Evolutionary conservation across 2,888 invertebrate species (phyloP).

Genomic region (Endomychus coccineus): DNA sequence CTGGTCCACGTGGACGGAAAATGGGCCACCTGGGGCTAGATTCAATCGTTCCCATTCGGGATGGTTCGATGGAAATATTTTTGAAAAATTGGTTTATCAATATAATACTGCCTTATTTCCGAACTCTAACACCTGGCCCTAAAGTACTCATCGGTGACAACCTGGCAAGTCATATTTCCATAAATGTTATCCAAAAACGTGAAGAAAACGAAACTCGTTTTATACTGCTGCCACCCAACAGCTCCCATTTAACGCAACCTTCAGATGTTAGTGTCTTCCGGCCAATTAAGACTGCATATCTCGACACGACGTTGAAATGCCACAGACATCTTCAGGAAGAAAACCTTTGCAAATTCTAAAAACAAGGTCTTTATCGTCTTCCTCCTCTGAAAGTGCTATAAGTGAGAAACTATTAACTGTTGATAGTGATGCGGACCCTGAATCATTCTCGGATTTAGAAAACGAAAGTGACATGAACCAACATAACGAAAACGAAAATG

Average conservation of each 20-base stretch:
- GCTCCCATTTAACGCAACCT: constrained; percentile 13
- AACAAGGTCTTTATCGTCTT: too few relatives aligned
- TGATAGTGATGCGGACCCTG: too few relatives aligned
- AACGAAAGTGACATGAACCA: too few relatives aligned
- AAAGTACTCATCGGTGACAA: constrained; percentile 14
- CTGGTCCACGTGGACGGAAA: constrained; percentile 19
- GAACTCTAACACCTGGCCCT: constrained; percentile 4
- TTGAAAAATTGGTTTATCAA: too few relatives aligned
- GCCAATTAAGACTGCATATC: too few relatives aligned
- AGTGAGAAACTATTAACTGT: too few relatives aligned
- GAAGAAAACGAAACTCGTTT: constrained; percentile 15
- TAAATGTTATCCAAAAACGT: constrained; percentile 12
- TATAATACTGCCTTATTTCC: constrained; percentile 7
- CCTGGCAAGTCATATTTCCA: constrained; percentile 12
- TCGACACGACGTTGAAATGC: too few relatives aligned
- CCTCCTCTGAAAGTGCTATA: too few relatives aligned
- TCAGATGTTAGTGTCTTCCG: constrained; percentile 13
- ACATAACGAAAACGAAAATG: too few relatives aligned
- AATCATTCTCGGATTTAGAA: too few relatives aligned
- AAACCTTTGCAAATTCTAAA: too few relatives aligned
- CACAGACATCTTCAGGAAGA: too few relatives aligned
- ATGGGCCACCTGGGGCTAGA: constrained; percentile 13
- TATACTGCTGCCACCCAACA: constrained; percentile 14
- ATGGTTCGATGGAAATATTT: constrained; percentile 17
- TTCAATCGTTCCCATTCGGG: constrained; percentile 17